Conservation (phyloP, 1,140 invertebrate species). For the Melipona quadrifasciata region DNA sequence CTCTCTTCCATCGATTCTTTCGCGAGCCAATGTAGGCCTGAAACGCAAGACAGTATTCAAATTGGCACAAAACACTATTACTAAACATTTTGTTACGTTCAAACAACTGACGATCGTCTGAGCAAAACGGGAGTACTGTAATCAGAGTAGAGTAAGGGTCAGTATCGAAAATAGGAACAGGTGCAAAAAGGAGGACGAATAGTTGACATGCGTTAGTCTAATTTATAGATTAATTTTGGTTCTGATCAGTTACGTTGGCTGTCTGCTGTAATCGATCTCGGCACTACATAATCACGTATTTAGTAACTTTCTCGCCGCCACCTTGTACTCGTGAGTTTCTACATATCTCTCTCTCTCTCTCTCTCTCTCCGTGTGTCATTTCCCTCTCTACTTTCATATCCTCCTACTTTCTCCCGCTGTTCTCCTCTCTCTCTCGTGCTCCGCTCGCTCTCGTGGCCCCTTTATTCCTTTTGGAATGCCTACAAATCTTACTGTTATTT, state of each 20-base stretch:
- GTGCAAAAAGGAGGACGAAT: not conserved
- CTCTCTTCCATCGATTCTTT: too few relatives aligned
- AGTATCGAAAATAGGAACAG: not conserved
- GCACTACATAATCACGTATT: conserved; percentile 50
- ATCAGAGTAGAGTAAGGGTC: not conserved
- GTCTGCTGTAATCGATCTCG: conserved; percentile 58
- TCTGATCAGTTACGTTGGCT: conserved; percentile 18
- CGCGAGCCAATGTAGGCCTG: not conserved
- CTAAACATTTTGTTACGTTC: not conserved
- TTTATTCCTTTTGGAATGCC: conserved; percentile 36
- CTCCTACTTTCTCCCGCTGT: not conserved
- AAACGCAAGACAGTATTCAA: not conserved
- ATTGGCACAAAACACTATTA: not conserved
- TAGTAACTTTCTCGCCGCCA: conserved; percentile 61
- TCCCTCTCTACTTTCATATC: not conserved
- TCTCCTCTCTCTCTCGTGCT: not conserved
- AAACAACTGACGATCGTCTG: not conserved
- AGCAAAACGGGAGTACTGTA: not conserved
- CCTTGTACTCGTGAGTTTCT: conserved; percentile 10
- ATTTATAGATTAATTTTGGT: not conserved
- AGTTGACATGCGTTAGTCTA: not conserved
- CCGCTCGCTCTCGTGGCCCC: not conserved
- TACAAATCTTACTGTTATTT: conserved; percentile 11
- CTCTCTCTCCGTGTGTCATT: not conserved
- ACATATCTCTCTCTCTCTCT: not conserved